These are phyloP conservation scores for Falco cherrug DNA, from an alignment of 2,797 vertebrate species.

Conservation along the genomic window DNA sequence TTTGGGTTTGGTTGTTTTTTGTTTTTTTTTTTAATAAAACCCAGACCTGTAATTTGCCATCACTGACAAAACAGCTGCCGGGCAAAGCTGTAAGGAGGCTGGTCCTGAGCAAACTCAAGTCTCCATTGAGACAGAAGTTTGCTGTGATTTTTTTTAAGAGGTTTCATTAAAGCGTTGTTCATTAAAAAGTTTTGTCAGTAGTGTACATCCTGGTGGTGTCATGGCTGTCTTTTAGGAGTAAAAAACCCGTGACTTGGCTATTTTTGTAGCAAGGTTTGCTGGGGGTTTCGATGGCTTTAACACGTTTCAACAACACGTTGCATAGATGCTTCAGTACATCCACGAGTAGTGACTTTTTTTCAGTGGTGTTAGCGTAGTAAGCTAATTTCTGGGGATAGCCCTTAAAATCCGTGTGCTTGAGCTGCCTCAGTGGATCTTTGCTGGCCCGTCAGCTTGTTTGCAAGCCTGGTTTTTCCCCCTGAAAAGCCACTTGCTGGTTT, in stretches of 20 bases:
- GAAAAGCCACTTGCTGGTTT: not conserved
- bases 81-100: not conserved
- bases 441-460: not conserved
- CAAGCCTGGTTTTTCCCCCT: not conserved
- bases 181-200: not conserved
- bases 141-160: not conserved
- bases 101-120: not conserved
- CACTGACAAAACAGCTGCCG: not conserved
- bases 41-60: not conserved
- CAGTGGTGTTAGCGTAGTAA: not conserved
- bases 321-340: not conserved
- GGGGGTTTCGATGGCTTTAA: not conserved
- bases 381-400: not conserved
- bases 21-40: not conserved
- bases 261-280: conserved; percentile 46
- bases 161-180: not conserved
- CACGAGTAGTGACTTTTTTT: not conserved
- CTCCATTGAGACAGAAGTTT: not conserved
- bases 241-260: not conserved
- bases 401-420: rapidly evolving
- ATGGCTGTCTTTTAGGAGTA: not conserved
- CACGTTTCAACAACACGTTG: not conserved
- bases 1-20: too few species aligned
- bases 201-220: not conserved
- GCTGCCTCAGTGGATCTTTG: not conserved